Percentiles rank a stretch among this genome's conserved stretches.
phyloP scores from a whole-genome alignment of 2,797 vertebrate genomes.

The Xyrichtys novacula region DNA sequence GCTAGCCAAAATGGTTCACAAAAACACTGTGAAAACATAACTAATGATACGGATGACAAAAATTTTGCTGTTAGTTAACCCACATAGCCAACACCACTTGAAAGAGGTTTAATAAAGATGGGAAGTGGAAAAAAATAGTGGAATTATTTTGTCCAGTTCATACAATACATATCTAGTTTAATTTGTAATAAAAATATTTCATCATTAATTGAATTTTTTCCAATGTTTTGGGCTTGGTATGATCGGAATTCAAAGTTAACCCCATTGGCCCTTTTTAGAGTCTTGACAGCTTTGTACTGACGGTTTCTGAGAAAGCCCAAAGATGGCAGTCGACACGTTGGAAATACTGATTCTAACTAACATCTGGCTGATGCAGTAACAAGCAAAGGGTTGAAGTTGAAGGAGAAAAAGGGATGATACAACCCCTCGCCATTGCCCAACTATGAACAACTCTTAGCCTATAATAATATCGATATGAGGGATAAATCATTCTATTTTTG shows the following conservation, averaged over 20 bases:
- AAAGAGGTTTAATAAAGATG: slow-evolving; percentile 2
- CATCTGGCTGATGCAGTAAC: too few relatives aligned
- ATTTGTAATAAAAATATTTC: not conserved
- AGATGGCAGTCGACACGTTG: too few relatives aligned
- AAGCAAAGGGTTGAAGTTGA: too few relatives aligned
- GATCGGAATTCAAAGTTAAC: not conserved
- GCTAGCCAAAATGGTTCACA: slow-evolving; percentile 27
- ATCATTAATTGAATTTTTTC: not conserved
- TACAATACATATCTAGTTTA: not conserved
- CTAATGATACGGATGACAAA: slow-evolving; percentile 19
- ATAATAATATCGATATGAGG: too few relatives aligned
- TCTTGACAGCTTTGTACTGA: not conserved
- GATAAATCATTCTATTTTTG: too few relatives aligned
- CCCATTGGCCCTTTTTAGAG: too few relatives aligned
- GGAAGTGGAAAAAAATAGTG: not conserved
- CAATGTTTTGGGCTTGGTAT: not conserved
- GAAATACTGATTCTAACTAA: too few relatives aligned
- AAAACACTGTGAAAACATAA: slow-evolving; percentile 42
- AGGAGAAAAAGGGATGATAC: too few relatives aligned
- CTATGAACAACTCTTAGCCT: too few relatives aligned
- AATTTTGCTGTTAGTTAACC: not conserved
- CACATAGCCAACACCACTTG: not conserved
- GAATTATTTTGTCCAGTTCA: not conserved
- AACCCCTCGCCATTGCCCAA: too few relatives aligned
- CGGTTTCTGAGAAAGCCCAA: too few relatives aligned